These are phyloP conservation scores for Paradisaea rubra DNA, from an alignment of 2,113 vertebrate genomes.

Conservation along the genomic window DNA sequence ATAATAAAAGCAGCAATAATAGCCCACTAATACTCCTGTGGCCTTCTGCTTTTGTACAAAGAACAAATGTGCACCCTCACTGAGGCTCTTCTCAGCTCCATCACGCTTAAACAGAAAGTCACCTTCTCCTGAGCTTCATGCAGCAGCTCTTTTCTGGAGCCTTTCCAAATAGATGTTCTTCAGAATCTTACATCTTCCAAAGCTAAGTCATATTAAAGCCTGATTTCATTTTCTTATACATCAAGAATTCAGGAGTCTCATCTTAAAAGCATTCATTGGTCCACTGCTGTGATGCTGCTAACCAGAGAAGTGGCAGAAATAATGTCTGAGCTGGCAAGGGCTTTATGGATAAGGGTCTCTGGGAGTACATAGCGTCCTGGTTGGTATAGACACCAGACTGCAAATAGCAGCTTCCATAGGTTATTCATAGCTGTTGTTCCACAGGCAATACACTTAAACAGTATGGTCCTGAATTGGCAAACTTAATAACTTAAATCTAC, in stretches of 20 bases:
- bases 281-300: neutral
- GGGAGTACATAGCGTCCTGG: rapidly evolving
- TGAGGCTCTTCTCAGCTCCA: neutral
- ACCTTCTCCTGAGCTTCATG: neutral
- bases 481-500: neutral
- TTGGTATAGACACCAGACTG: neutral
- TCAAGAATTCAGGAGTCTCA: neutral
- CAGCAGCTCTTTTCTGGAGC: neutral
- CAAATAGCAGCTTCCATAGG: rapidly evolving
- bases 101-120: neutral
- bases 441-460: neutral
- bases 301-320: neutral
- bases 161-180: neutral
- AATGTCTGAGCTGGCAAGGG: neutral
- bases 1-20: neutral
- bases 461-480: neutral
- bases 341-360: neutral
- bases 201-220: neutral
- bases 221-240: neutral
- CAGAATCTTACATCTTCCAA: neutral
- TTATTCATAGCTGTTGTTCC: neutral
- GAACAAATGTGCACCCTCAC: neutral
- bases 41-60: neutral
- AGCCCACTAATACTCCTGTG: neutral
- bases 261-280: neutral